Conservation (phyloP, 2,797 vertebrate species). For the Cynodonichthys magdalenae region DNA sequence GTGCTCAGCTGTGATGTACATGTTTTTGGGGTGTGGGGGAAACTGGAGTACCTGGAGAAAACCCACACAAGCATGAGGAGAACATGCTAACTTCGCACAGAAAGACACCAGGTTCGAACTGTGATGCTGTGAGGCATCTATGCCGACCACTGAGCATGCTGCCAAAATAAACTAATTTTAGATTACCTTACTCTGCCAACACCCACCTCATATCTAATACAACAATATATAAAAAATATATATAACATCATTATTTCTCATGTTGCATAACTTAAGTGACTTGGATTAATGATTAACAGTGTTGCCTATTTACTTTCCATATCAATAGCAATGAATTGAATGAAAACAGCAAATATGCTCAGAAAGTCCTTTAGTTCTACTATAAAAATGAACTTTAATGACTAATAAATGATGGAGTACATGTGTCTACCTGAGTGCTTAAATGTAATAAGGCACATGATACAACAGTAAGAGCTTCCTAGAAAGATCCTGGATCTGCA, state of each 20-base stretch:
- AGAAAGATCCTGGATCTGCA: constrained; percentile 19
- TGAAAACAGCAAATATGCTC: constrained; percentile 21
- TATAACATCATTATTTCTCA: neutral
- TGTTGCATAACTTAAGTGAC: neutral
- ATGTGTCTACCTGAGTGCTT: constrained; percentile 34
- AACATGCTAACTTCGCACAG: too few species aligned
- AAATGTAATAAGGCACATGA: constrained; percentile 52
- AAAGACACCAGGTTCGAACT: too few species aligned
- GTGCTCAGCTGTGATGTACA: too few species aligned
- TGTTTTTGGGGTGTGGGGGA: too few species aligned
- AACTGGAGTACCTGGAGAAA: too few species aligned
- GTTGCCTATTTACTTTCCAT: constrained; percentile 28
- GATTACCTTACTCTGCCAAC: constrained; percentile 52
- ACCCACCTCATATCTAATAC: constrained; percentile 17
- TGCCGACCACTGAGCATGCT: constrained; percentile 28
- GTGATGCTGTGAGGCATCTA: too few species aligned
- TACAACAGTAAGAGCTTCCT: constrained; percentile 25
- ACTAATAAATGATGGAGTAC: neutral
- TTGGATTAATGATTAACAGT: constrained; percentile 46
- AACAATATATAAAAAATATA: constrained; percentile 10
- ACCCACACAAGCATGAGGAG: too few species aligned
- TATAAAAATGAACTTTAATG: constrained; percentile 19
- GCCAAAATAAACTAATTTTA: neutral
- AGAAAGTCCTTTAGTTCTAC: constrained; percentile 28
- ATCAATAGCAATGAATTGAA: constrained; percentile 31